These are phyloP conservation scores for Chaetodon trifascialis DNA, from an alignment of 2,113 vertebrate genomes.

Conservation along the genomic window DNA sequence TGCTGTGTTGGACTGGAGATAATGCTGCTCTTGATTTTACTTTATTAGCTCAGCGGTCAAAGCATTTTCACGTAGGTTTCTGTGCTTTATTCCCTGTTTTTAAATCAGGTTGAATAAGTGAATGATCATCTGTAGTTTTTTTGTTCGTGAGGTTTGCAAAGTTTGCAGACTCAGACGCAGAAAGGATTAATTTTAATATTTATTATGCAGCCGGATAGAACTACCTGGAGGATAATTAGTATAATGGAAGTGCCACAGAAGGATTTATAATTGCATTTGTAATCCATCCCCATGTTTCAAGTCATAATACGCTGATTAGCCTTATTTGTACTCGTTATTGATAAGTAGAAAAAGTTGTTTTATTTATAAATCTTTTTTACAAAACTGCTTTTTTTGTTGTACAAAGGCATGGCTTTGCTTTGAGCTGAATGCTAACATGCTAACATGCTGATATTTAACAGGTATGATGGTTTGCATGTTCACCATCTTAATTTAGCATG, in stretches of 20 bases:
- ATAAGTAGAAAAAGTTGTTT: background rate
- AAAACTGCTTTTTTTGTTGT: too few relatives aligned
- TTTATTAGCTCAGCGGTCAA: background rate
- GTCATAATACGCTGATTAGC: conserved; percentile 28
- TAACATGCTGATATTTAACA: background rate
- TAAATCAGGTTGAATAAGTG: background rate
- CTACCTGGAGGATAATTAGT: conserved; percentile 27
- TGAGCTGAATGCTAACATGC: background rate
- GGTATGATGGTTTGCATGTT: background rate
- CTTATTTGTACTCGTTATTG: background rate
- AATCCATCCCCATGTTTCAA: background rate
- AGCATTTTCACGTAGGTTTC: background rate
- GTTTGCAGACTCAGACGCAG: background rate
- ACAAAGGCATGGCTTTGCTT: too few relatives aligned
- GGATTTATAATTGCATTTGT: conserved; percentile 9
- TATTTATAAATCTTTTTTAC: background rate
- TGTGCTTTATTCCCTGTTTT: background rate
- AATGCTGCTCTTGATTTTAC: background rate
- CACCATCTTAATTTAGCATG: background rate
- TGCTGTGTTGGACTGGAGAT: conserved; percentile 10
- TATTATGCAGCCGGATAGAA: conserved; percentile 13
- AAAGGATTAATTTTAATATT: background rate
- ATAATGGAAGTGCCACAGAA: background rate
- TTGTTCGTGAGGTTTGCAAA: background rate
- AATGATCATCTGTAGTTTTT: background rate